Percentiles rank a stretch among this genome's conserved stretches.
Conservation (phyloP, 2,797 vertebrate species). For the Trichosurus vulpecula region DNA sequence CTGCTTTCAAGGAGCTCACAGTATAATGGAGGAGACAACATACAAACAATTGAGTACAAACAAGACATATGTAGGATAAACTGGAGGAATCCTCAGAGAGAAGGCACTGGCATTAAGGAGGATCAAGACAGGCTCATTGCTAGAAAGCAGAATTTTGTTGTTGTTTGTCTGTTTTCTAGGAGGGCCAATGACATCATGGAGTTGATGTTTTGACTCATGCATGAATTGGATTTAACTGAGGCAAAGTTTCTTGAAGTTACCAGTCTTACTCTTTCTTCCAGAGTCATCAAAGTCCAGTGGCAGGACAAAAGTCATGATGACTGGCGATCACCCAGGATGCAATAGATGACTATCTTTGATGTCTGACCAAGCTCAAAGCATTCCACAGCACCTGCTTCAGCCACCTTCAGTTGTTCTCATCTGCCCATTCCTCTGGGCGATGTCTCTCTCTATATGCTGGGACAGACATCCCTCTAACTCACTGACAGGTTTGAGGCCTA, state of each 20-base stretch:
- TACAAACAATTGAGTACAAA: neutral
- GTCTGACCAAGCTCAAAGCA: neutral
- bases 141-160: neutral
- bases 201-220: neutral
- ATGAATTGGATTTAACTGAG: neutral
- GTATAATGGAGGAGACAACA: neutral
- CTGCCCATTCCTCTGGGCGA: neutral
- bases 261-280: neutral
- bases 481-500: neutral
- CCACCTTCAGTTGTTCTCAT: neutral
- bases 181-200: neutral
- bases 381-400: neutral
- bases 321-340: neutral
- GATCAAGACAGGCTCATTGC: neutral
- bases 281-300: too few relatives aligned
- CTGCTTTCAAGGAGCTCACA: neutral
- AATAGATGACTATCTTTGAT: neutral
- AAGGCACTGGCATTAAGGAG: neutral
- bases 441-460: neutral
- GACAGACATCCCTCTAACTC: neutral
- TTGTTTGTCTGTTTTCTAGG: neutral
- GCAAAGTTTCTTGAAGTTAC: neutral
- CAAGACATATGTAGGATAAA: neutral
- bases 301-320: too few relatives aligned
- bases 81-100: neutral